phyloP scores from a whole-genome alignment of 1,140 invertebrate genomes.

The Pollicipes pollicipes region DNA sequence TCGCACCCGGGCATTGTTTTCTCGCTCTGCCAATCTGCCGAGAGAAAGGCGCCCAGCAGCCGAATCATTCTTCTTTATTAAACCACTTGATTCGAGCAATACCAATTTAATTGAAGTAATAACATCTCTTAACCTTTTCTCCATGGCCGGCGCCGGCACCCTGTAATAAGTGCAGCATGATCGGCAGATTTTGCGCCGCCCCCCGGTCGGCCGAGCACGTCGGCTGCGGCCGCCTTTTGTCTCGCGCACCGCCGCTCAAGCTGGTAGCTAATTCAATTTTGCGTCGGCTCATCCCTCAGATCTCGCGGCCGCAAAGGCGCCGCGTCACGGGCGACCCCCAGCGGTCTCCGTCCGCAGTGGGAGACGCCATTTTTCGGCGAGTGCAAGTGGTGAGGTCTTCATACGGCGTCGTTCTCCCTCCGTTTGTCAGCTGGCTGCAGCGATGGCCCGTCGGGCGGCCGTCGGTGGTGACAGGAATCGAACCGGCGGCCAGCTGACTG shows the following conservation, averaged over 20 bases:
- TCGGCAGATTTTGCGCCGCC: too few species aligned
- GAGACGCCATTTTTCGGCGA: too few species aligned
- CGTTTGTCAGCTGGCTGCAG: too few species aligned
- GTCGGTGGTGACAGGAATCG: too few species aligned
- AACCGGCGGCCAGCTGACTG: too few species aligned
- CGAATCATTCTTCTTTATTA: not conserved
- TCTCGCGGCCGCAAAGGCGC: too few species aligned
- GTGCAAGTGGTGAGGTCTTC: too few species aligned
- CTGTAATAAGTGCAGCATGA: not conserved
- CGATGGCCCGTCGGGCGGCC: too few species aligned
- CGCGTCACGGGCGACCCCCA: too few species aligned
- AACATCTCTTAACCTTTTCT: slow-evolving; percentile 2
- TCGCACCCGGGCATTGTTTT: not conserved
- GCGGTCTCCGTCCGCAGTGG: too few species aligned
- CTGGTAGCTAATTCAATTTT: slow-evolving; percentile 1
- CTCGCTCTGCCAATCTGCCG: not conserved
- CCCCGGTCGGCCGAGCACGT: too few species aligned
- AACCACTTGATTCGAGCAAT: not conserved
- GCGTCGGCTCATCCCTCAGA: not conserved
- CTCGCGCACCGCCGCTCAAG: not conserved
- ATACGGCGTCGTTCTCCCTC: too few species aligned
- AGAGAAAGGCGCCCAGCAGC: not conserved
- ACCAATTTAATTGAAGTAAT: slow-evolving; percentile 2
- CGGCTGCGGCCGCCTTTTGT: not conserved
- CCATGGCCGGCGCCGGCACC: not conserved